phyloP scores from a whole-genome alignment of 1,140 invertebrate genomes.

The Drosophila orena region DNA sequence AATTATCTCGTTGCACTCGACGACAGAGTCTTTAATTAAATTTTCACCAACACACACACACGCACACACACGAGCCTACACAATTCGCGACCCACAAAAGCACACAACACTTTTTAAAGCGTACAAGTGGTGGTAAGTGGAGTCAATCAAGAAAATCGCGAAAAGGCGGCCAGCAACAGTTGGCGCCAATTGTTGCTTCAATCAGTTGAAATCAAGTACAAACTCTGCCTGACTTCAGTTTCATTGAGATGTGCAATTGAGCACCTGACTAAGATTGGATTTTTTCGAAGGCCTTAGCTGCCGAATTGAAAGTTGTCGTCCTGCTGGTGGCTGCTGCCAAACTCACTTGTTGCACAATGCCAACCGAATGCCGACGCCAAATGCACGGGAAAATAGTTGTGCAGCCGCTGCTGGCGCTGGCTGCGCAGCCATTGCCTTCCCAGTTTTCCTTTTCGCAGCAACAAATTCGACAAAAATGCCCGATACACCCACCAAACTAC shows the following conservation, averaged over 20 bases:
- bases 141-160: conserved; percentile 26
- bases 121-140: neutral
- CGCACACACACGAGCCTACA: conserved; percentile 2
- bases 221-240: neutral
- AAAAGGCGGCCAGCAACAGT: conserved; percentile 64
- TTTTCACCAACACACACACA: conserved; percentile 45
- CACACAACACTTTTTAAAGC: conserved; percentile 63
- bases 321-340: conserved; percentile 84
- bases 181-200: conserved; percentile 82
- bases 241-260: neutral
- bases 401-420: conserved; percentile 47
- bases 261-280: conserved; percentile 4
- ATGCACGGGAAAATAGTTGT: conserved; percentile 71
- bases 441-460: conserved; percentile 29
- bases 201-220: conserved; percentile 40
- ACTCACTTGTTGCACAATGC: conserved; percentile 85
- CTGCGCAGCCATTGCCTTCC: conserved; percentile 18
- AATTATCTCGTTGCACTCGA: conserved; percentile 66
- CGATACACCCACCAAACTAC: conserved; percentile 80
- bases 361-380: conserved; percentile 66
- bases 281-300: conserved; percentile 32
- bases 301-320: conserved; percentile 82
- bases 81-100: conserved; percentile 49
- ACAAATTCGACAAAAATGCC: conserved; percentile 82
- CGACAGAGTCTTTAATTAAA: conserved; percentile 73